Evolutionary conservation across 2,888 invertebrate species (phyloP).

Genomic region (Elaeidobius kamerunicus): DNA sequence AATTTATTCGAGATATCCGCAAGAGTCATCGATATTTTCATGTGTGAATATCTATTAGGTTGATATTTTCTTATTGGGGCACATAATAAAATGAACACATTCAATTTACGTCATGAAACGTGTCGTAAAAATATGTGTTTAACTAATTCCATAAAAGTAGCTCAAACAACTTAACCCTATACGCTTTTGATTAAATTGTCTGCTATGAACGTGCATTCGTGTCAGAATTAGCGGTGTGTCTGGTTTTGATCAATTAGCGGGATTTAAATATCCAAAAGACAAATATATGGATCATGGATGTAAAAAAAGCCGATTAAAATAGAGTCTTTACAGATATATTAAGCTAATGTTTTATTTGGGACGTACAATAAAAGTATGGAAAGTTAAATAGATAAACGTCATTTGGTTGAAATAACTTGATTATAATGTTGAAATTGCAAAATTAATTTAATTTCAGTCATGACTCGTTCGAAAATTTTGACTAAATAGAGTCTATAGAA

Average conservation of each 20-base stretch:
- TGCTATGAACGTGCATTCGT: conserved; percentile 24
- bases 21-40: conserved; percentile 6
- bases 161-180: conserved; percentile 26
- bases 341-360: too few relatives aligned
- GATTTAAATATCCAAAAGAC: conserved; percentile 18
- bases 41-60: conserved; percentile 11
- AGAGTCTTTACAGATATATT: too few relatives aligned
- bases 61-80: conserved; percentile 7
- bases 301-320: too few relatives aligned
- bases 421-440: too few relatives aligned
- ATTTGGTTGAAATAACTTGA: too few relatives aligned
- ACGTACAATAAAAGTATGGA: too few relatives aligned
- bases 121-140: conserved; percentile 23
- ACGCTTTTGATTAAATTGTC: conserved; percentile 23
- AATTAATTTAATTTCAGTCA: too few relatives aligned
- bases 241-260: conserved; percentile 18
- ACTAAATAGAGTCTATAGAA: too few relatives aligned
- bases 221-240: conserved; percentile 13
- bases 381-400: too few relatives aligned
- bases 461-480: too few relatives aligned
- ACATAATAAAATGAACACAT: conserved; percentile 19
- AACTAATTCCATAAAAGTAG: conserved; percentile 24
- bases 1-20: too few relatives aligned
- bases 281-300: too few relatives aligned
- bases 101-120: conserved; percentile 23